phyloP scores from a whole-genome alignment of 2,113 vertebrate species.

The Alexandromys fortis region DNA sequence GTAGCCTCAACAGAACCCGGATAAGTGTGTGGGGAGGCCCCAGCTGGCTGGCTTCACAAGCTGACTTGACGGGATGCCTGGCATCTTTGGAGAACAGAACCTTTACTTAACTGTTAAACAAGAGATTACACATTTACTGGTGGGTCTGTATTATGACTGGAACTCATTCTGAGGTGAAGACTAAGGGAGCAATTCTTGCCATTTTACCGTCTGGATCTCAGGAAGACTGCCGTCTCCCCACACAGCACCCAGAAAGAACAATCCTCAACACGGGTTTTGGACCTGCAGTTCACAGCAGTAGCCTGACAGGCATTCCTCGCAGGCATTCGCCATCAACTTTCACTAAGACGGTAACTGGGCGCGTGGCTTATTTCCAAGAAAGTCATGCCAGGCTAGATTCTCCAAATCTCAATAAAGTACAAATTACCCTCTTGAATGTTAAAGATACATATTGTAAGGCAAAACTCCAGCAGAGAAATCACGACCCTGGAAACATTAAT shows the following conservation, averaged over 20 bases:
- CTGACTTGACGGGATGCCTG: background rate
- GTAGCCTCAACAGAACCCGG: background rate
- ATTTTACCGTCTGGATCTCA: background rate
- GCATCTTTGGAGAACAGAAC: constrained; percentile 32
- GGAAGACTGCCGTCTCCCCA: background rate
- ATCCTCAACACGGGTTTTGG: background rate
- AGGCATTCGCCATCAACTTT: background rate
- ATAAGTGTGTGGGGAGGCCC: background rate
- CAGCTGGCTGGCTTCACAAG: background rate
- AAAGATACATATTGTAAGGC: background rate
- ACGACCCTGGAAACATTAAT: background rate
- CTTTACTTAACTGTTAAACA: background rate
- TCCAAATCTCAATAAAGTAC: background rate
- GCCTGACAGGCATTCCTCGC: background rate
- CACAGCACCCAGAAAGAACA: background rate
- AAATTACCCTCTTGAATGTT: background rate
- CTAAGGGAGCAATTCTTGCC: constrained; percentile 8
- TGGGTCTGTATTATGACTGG: background rate
- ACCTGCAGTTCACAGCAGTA: background rate
- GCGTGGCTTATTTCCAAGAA: background rate
- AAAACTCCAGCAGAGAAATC: background rate
- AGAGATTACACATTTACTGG: background rate
- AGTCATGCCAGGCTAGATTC: background rate
- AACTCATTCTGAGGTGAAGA: background rate
- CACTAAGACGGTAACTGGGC: background rate